Percentiles rank a stretch among this genome's conserved stretches.
Evolutionary conservation across 2,113 vertebrate genomes (phyloP).

Genomic region (Macaca mulatta): DNA sequence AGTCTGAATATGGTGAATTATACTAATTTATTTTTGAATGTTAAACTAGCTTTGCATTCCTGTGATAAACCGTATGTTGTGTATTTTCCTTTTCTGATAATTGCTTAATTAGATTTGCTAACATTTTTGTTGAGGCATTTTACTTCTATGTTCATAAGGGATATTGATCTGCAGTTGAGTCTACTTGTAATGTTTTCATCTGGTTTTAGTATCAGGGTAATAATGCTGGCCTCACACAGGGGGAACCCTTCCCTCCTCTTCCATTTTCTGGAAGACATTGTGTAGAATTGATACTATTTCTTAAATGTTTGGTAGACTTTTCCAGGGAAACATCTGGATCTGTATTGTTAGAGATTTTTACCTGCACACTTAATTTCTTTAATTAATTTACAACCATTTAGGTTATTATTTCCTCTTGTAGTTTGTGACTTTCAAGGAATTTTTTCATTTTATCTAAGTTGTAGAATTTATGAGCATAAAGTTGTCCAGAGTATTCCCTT

Average conservation of each 20-base stretch:
- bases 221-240: neutral
- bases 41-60: neutral
- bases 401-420: constrained; percentile 6
- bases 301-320: neutral
- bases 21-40: neutral
- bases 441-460: neutral
- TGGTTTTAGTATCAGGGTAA: neutral
- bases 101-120: neutral
- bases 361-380: neutral
- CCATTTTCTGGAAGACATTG: neutral
- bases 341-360: constrained; percentile 8
- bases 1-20: neutral
- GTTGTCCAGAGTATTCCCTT: neutral
- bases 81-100: neutral
- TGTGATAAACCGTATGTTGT: neutral
- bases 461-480: neutral
- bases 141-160: neutral
- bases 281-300: neutral
- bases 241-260: neutral
- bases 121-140: constrained; percentile 11
- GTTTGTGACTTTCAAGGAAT: neutral
- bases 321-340: neutral
- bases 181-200: neutral
- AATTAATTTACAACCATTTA: neutral
- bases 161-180: neutral